Percentiles rank a stretch among this genome's conserved stretches.
phyloP scores from a whole-genome alignment of 2,888 invertebrate species.

The Cremastinae sp. region DNA sequence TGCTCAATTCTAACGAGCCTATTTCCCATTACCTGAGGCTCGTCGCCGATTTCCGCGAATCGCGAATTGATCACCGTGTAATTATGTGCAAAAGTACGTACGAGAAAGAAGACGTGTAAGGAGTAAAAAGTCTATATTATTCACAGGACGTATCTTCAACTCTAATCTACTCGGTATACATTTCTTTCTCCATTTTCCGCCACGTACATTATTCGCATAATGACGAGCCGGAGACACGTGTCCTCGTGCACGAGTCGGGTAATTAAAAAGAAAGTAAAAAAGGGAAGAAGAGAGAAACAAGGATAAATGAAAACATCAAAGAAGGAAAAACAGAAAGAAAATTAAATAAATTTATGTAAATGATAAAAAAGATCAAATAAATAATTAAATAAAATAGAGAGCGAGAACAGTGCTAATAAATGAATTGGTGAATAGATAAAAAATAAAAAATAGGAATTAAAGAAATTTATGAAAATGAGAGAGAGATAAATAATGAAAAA shows the following conservation, averaged over 20 bases:
- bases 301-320: too few species aligned
- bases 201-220: conserved; percentile 42
- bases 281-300: background rate
- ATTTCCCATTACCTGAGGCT: background rate
- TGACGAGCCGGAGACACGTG: conserved; percentile 7
- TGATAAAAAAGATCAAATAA: too few species aligned
- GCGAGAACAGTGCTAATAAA: too few species aligned
- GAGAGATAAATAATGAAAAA: conserved; percentile 1
- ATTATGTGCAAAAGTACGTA: background rate
- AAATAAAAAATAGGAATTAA: background rate
- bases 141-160: conserved; percentile 2
- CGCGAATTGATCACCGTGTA: conserved; percentile 2
- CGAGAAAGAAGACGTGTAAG: conserved; percentile 10
- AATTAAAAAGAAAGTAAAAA: background rate
- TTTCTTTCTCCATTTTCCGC: conserved; percentile 34
- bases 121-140: conserved; percentile 20
- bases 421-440: too few species aligned
- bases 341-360: too few species aligned
- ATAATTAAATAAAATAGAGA: too few species aligned
- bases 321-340: too few species aligned
- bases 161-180: background rate
- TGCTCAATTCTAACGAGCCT: too few species aligned
- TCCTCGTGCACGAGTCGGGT: background rate
- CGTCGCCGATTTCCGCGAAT: conserved; percentile 6
- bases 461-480: background rate